Conservation (phyloP, 1,140 invertebrate genomes). For the Phymorhynchus buccinoides region DNA sequence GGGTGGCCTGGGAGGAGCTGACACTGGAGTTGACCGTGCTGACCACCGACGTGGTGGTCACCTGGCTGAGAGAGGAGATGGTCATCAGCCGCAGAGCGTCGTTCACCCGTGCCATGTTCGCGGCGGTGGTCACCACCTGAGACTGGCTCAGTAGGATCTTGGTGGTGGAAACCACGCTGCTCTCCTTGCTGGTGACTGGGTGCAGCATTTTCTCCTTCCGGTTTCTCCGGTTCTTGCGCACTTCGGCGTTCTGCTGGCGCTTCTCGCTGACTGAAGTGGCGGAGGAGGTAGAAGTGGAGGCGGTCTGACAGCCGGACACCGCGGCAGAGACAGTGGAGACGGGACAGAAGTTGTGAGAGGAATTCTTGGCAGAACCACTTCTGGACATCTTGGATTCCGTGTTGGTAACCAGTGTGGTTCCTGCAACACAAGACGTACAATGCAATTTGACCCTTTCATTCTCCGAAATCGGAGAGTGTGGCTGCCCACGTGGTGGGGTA, state of each 20-base stretch:
- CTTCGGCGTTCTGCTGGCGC: conserved; percentile 17
- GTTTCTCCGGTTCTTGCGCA: conserved; percentile 30
- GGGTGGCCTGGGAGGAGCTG: not conserved
- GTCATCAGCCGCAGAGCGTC: conserved; percentile 3
- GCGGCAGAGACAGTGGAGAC: not conserved
- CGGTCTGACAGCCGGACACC: not conserved
- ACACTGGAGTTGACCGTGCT: conserved; percentile 25
- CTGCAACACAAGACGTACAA: conserved; percentile 43
- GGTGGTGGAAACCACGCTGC: not conserved
- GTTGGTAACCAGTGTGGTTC: conserved; percentile 56
- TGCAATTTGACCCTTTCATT: not conserved
- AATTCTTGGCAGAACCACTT: not conserved
- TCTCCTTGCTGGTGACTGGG: not conserved
- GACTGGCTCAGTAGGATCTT: not conserved
- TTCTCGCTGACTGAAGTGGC: conserved; percentile 6
- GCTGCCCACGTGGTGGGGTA: not conserved
- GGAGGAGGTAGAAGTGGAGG: not conserved
- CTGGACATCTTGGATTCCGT: conserved; percentile 48
- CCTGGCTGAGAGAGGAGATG: not conserved
- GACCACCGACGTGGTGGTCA: not conserved
- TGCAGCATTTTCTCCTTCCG: conserved; percentile 25
- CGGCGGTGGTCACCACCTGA: not conserved
- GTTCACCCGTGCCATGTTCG: conserved; percentile 14
- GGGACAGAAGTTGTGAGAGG: not conserved
- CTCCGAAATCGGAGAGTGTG: not conserved